Evolutionary conservation across 2,797 vertebrate genomes (phyloP).

Genomic region (Epinephelus malabaricus): DNA sequence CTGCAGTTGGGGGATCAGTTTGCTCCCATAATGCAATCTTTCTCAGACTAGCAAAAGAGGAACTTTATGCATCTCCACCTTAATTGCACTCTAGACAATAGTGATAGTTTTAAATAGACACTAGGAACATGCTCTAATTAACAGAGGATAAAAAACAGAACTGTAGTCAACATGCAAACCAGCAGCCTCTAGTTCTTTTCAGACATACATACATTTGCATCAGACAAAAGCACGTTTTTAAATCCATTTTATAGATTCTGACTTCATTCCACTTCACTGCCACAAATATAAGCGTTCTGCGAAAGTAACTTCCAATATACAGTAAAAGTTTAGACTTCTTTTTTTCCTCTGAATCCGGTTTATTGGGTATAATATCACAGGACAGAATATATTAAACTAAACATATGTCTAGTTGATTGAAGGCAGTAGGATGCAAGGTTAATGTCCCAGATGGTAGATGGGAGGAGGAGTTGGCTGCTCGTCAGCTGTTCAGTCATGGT

Average conservation of each 20-base stretch:
- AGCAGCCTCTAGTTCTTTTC: constrained; percentile 4
- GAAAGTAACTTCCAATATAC: not conserved
- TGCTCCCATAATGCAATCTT: not conserved
- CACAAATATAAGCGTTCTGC: not conserved
- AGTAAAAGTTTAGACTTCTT: not conserved
- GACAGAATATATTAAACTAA: constrained; percentile 21
- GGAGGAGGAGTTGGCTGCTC: constrained; percentile 42
- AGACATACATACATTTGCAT: not conserved
- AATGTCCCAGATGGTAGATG: constrained; percentile 66
- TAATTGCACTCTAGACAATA: not conserved
- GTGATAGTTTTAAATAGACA: constrained; percentile 18
- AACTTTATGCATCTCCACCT: not conserved
- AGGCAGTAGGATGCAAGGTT: constrained; percentile 30
- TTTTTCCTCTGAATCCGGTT: not conserved
- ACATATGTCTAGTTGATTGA: constrained; percentile 7
- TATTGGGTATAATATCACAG: not conserved
- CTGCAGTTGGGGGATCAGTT: not conserved
- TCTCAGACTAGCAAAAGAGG: not conserved
- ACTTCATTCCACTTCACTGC: constrained; percentile 17
- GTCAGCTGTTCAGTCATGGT: constrained; percentile 59
- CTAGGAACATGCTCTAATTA: not conserved
- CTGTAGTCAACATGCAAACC: not conserved
- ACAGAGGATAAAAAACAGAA: not conserved
- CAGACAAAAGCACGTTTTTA: not conserved
- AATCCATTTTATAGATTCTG: not conserved